Evolutionary conservation across 2,888 invertebrate genomes (phyloP).

Genomic region (Geophilus truncorum): DNA sequence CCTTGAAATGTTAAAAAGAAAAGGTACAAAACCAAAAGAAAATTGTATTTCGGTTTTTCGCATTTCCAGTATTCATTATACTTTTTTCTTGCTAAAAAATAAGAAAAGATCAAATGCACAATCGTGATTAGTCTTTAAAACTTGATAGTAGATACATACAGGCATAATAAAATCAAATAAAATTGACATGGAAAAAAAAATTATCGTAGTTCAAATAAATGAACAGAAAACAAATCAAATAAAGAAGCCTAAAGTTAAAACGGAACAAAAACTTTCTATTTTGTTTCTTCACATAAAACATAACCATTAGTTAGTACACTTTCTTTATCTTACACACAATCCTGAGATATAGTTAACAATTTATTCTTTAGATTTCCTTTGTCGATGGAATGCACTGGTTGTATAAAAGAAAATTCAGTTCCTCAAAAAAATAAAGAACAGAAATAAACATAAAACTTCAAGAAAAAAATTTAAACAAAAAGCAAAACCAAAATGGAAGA

Average conservation of each 20-base stretch:
- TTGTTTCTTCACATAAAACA: background rate
- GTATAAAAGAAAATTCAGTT: background rate
- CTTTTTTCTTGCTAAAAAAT: too few relatives aligned
- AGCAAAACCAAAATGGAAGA: slow-evolving; percentile 13
- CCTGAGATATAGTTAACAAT: background rate
- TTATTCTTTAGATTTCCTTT: background rate
- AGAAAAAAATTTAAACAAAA: background rate
- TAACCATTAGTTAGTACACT: background rate
- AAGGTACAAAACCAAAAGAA: background rate
- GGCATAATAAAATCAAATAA: background rate
- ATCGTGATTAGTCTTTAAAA: slow-evolving; percentile 13
- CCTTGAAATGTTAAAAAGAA: background rate
- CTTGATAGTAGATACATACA: slow-evolving; percentile 3
- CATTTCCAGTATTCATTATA: background rate
- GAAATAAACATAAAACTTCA: background rate
- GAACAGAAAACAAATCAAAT: background rate
- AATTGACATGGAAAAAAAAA: background rate
- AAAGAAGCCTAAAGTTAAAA: background rate
- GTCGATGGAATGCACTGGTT: background rate
- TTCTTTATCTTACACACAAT: background rate
- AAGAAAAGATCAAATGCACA: background rate
- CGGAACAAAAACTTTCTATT: background rate
- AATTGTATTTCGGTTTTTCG: background rate
- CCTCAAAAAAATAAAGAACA: background rate
- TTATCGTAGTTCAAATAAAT: background rate